Conservation (phyloP, 1,140 invertebrate genomes). For the Bombus superbus region DNA sequence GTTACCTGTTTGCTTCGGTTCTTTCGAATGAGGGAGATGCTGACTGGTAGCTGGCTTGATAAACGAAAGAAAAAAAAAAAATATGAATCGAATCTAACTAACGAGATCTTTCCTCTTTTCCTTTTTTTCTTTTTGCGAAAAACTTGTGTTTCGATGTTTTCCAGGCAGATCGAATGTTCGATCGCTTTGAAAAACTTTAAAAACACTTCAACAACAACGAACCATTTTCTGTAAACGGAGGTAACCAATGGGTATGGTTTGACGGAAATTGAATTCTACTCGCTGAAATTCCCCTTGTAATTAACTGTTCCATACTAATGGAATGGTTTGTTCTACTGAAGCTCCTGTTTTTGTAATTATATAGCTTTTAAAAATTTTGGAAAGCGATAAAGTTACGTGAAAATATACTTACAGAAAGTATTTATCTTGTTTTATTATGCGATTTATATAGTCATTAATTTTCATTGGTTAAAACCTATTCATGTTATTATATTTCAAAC, state of each 20-base stretch:
- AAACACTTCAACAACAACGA: neutral
- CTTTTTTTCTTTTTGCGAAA: neutral
- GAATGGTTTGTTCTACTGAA: neutral
- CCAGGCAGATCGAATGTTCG: neutral
- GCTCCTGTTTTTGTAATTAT: accelerated
- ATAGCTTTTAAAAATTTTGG: neutral
- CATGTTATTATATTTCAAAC: too few relatives aligned
- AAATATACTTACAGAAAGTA: neutral
- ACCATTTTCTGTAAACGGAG: neutral
- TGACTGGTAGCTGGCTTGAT: neutral
- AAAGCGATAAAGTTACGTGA: neutral
- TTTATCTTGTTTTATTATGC: neutral
- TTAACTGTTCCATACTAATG: neutral
- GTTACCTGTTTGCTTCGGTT: slow-evolving; percentile 43
- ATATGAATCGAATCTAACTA: neutral
- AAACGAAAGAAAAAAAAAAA: neutral
- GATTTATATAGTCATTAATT: neutral
- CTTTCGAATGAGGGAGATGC: slow-evolving; percentile 9
- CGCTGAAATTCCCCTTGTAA: neutral
- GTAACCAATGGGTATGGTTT: neutral
- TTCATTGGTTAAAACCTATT: neutral
- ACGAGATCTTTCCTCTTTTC: neutral
- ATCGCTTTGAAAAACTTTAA: neutral
- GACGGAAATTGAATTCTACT: neutral
- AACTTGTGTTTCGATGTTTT: neutral